Evolutionary conservation across 2,113 vertebrate genomes (phyloP), one percentile per base, ranked within the genome.

Genomic region (Eulemur rufifrons): DNA sequence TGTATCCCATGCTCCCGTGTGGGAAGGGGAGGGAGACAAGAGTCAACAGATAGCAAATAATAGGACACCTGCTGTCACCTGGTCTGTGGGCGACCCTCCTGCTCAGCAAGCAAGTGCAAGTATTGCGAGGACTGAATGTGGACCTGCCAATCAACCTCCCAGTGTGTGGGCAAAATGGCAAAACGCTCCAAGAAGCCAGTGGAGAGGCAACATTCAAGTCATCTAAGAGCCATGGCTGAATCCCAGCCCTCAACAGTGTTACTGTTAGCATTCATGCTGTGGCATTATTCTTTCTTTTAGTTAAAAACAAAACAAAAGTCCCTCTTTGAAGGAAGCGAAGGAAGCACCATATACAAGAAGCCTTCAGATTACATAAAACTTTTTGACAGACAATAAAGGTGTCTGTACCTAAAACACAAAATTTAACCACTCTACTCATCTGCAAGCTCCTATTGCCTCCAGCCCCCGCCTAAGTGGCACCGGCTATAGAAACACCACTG

Each of bases 41-140:
- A 86, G 92, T 97, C 97, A 98, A 93, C 96, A 98, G 98, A 97
- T 91, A 97, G 97, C 97, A 95, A 98, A 89, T 96, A 98, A 98
- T 92, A 54, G 94, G 96, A 98, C 92, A 94, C 94, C 97, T 97
- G 96, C 96, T 97, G 94, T 98, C 97, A 97, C 97, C 96, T 97
- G 92, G 97, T 84, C 94, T n/a, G 13, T 85, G 89, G 4, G 86
- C 86, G 97, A 96, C 87, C 89, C 17, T 39, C 95, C 98, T 97
- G 97, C 69, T 91, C 82, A 98, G 96, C 96, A 96, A 88, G 96
- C 71, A 94, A 86, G 93, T 59, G 77, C 97, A 96, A 97, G 93
- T 94, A 97, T 90, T 74, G 34, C 11, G 82, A 97, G 66, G 78
- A 93, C 77, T 95, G 97, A 98, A 95, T 88, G 71, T 18, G 93